Evolutionary conservation across 2,888 invertebrate genomes (phyloP).

Genomic region (Amiota communis): DNA sequence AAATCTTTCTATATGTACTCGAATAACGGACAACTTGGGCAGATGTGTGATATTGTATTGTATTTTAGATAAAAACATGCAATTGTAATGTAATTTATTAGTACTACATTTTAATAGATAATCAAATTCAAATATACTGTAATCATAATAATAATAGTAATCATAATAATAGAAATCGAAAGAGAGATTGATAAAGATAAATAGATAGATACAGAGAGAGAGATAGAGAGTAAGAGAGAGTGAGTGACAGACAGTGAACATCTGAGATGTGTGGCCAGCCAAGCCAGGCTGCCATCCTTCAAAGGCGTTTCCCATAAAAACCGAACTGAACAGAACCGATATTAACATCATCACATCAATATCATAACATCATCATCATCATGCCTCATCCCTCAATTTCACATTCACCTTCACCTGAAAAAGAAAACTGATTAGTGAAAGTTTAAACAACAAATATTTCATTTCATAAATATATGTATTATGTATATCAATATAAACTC

Average conservation of each 20-base stretch:
- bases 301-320: conserved; percentile 19
- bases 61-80: conserved; percentile 19
- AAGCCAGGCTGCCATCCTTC: not conserved
- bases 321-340: not conserved
- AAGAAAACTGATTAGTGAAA: conserved; percentile 70
- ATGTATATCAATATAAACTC: too few relatives aligned
- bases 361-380: conserved; percentile 44
- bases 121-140: not conserved
- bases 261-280: not conserved
- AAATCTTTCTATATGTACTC: too few relatives aligned
- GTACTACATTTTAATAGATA: conserved; percentile 6
- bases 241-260: not conserved
- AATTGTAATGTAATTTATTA: conserved; percentile 1
- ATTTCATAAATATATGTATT: too few relatives aligned
- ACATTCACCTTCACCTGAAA: conserved; percentile 67
- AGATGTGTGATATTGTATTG: conserved; percentile 29
- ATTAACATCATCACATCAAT: conserved; percentile 40
- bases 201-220: conserved; percentile 4
- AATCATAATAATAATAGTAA: not conserved
- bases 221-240: conserved; percentile 2
- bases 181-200: conserved; percentile 15
- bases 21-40: too few relatives aligned
- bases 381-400: conserved; percentile 32
- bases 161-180: conserved; percentile 17
- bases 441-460: conserved; percentile 34